phyloP scores from a whole-genome alignment of 2,113 vertebrate genomes.

The Gymnarchus niloticus region DNA sequence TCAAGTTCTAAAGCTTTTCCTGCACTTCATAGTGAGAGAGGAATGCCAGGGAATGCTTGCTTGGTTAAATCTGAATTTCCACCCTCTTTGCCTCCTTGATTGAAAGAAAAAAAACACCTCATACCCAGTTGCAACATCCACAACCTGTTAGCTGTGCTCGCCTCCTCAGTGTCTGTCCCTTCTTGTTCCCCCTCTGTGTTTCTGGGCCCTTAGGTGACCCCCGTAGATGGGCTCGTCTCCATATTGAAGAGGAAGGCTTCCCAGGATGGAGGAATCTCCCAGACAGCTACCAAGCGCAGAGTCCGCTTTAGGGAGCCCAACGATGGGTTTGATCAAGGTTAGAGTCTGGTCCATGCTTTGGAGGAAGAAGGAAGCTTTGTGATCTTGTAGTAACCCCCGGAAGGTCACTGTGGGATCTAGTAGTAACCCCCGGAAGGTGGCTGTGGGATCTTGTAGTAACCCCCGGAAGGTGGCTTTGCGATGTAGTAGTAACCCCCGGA shows the following conservation, averaged over 20 bases:
- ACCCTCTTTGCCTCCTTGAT: neutral
- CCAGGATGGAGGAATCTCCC: slow-evolving; percentile 49
- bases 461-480: too few species aligned
- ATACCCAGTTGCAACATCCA: neutral
- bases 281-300: slow-evolving; percentile 66
- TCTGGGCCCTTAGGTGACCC: slow-evolving; percentile 61
- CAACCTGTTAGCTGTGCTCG: neutral
- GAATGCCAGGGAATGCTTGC: neutral
- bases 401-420: too few species aligned
- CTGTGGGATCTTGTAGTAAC: too few species aligned
- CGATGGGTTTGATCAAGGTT: slow-evolving; percentile 81
- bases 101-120: neutral
- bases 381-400: too few species aligned
- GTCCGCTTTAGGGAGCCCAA: slow-evolving; percentile 87
- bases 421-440: too few species aligned
- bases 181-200: neutral
- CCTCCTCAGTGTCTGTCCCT: neutral
- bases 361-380: neutral
- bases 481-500: too few species aligned
- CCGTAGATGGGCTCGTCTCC: slow-evolving; percentile 80
- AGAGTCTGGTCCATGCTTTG: neutral
- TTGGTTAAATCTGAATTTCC: neutral
- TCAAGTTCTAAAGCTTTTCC: neutral
- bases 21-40: neutral
- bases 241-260: slow-evolving; percentile 83